Evolutionary conservation across 2,888 invertebrate genomes (phyloP).

Genomic region (Alentia gelatinosa): DNA sequence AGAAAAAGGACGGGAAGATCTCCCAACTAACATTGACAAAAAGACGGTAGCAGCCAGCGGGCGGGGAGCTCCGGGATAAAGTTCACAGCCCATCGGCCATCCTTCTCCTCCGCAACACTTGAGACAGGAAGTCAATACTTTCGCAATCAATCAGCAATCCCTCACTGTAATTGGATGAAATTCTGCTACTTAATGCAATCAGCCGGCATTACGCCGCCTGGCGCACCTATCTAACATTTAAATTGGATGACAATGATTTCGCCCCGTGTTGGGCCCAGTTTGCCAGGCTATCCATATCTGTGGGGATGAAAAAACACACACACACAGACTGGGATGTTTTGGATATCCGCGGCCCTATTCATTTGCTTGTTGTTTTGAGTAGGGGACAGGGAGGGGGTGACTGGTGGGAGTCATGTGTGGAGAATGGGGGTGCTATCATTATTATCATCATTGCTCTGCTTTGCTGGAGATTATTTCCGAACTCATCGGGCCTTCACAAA

Average conservation of each 20-base stretch:
- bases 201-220: constrained; percentile 29
- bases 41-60: neutral
- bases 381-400: too few relatives aligned
- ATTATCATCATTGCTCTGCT: neutral
- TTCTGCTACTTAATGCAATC: constrained; percentile 52
- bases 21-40: neutral
- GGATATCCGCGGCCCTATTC: neutral
- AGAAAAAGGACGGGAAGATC: neutral
- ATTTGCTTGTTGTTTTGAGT: neutral
- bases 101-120: constrained; percentile 21
- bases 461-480: neutral
- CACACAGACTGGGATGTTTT: neutral
- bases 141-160: constrained; percentile 45
- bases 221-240: constrained; percentile 52
- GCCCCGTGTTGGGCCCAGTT: neutral
- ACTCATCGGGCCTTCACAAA: neutral
- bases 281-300: constrained; percentile 38
- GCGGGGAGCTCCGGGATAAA: neutral
- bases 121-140: constrained; percentile 52
- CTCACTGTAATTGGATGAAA: constrained; percentile 51
- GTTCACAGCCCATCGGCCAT: neutral
- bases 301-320: neutral
- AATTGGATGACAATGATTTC: constrained; percentile 51
- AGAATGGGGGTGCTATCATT: neutral
- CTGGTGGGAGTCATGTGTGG: neutral